Conservation (phyloP, 2,888 invertebrate species). For the Cheilosia vernalis region DNA sequence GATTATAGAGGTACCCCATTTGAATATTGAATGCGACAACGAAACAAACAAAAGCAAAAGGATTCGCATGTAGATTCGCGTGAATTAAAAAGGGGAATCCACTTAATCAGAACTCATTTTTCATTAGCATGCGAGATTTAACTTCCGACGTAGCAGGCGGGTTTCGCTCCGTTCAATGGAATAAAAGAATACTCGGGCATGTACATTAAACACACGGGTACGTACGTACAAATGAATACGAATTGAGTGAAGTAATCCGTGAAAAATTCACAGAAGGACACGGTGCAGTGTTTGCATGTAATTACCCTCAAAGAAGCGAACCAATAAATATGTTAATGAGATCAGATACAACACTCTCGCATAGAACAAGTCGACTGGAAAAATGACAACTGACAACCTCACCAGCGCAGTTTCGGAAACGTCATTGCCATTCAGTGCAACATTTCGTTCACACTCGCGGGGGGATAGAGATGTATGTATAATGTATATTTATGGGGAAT, state of each 20-base stretch:
- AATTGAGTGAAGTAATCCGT: too few species aligned
- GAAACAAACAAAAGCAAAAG: constrained; percentile 6
- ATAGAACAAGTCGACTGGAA: not conserved
- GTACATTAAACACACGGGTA: too few species aligned
- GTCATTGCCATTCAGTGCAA: constrained; percentile 3
- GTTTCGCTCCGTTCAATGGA: not conserved
- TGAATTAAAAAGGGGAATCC: constrained; percentile 14
- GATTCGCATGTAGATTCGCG: constrained; percentile 10
- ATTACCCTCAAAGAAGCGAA: not conserved
- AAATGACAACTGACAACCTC: not conserved
- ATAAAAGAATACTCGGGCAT: not conserved
- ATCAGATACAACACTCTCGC: not conserved
- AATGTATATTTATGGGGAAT: constrained; percentile 25
- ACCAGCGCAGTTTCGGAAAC: not conserved
- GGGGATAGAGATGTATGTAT: not conserved
- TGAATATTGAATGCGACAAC: not conserved
- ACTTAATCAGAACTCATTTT: constrained; percentile 24
- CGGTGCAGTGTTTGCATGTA: not conserved
- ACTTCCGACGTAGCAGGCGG: not conserved
- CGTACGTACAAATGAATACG: too few species aligned
- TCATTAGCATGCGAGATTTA: constrained; percentile 13
- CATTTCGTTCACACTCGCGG: not conserved
- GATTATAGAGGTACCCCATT: not conserved
- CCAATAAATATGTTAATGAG: constrained; percentile 4
- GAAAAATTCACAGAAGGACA: not conserved